Evolutionary conservation across 2,797 vertebrate genomes (phyloP).

Genomic region (Pelobates cultripes): DNA sequence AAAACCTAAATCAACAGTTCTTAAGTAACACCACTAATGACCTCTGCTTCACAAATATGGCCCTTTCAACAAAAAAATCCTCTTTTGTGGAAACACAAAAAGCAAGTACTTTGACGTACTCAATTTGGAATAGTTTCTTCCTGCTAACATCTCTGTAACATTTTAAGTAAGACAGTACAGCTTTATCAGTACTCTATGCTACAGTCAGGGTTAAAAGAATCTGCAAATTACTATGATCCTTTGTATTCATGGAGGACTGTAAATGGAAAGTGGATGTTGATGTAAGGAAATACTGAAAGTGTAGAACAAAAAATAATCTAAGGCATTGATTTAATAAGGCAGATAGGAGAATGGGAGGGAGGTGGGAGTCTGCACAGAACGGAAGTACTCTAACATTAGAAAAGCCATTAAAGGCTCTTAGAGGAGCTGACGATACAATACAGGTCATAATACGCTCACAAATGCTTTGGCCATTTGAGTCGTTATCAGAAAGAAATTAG

Average conservation of each 20-base stretch:
- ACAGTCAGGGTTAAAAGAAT: not conserved
- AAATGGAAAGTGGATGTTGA: not conserved
- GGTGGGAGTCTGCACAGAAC: conserved; percentile 9
- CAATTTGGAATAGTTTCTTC: too few species aligned
- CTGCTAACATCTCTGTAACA: too few species aligned
- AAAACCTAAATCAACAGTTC: too few species aligned
- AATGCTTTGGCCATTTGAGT: conserved; percentile 37
- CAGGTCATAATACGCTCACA: conserved; percentile 32
- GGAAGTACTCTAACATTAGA: conserved; percentile 18
- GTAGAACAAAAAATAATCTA: conserved; percentile 5
- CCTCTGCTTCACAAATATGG: too few species aligned
- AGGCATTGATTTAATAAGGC: conserved; percentile 20
- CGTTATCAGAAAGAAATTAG: conserved; percentile 45
- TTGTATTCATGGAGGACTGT: not conserved
- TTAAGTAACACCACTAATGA: too few species aligned
- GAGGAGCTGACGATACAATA: conserved; percentile 39
- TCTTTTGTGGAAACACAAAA: too few species aligned
- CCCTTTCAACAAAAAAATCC: too few species aligned
- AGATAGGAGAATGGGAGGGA: conserved; percentile 1
- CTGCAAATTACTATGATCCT: not conserved
- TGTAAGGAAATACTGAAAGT: not conserved
- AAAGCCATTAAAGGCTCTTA: conserved; percentile 38
- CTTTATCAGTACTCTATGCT: not conserved
- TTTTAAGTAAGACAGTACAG: not conserved
- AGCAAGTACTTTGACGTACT: too few species aligned